Conservation (phyloP, 2,797 vertebrate species). For the Furcifer pardalis region DNA sequence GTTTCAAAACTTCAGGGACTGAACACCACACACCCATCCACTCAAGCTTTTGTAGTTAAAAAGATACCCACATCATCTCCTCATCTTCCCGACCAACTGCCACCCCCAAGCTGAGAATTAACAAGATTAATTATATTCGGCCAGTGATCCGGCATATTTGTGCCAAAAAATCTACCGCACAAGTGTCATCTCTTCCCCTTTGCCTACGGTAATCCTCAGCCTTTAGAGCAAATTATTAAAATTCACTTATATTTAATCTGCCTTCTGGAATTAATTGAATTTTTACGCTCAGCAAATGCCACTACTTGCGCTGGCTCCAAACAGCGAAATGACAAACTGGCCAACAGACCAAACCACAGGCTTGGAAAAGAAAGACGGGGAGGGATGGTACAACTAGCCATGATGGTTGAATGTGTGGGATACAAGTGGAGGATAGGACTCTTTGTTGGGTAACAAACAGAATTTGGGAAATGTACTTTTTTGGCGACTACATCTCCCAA, state of each 20-base stretch:
- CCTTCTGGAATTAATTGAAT: slow-evolving; percentile 95
- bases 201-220: slow-evolving; percentile 85
- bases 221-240: slow-evolving; percentile 93
- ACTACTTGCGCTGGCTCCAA: slow-evolving; percentile 76
- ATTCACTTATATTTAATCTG: slow-evolving; percentile 94
- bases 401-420: too few relatives aligned
- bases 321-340: slow-evolving; percentile 68
- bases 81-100: background rate
- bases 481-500: background rate
- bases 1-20: background rate
- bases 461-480: background rate
- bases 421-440: background rate
- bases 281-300: slow-evolving; percentile 86
- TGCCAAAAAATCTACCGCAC: slow-evolving; percentile 52
- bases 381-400: background rate
- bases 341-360: slow-evolving; percentile 52
- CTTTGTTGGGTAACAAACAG: background rate
- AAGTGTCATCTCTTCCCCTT: slow-evolving; percentile 65
- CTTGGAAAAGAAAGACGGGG: slow-evolving; percentile 22
- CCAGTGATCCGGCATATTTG: slow-evolving; percentile 62
- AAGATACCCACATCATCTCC: background rate
- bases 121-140: slow-evolving; percentile 71
- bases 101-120: slow-evolving; percentile 57
- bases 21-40: too few relatives aligned
- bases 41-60: background rate